These are phyloP conservation scores for Drosophila koepferae DNA, from an alignment of 2,888 invertebrate species.

Conservation along the genomic window DNA sequence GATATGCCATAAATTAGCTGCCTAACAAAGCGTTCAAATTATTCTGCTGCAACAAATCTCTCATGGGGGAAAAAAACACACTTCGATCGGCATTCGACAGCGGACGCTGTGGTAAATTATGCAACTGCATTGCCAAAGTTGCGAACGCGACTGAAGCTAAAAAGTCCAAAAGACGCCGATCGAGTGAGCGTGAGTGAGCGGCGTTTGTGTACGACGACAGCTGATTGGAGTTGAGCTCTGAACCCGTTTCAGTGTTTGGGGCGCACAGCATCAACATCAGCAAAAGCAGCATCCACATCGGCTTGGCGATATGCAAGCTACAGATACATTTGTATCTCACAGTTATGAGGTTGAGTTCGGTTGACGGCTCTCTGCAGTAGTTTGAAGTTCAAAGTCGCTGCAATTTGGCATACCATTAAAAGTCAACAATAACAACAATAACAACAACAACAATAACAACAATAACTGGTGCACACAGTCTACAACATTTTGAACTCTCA, in stretches of 20 bases:
- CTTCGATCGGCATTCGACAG: constrained; percentile 21
- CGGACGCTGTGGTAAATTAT: constrained; percentile 43
- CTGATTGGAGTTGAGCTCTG: constrained; percentile 61
- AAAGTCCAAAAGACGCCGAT: constrained; percentile 8
- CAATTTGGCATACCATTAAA: constrained; percentile 64
- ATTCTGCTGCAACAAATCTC: constrained; percentile 72
- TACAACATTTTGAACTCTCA: constrained; percentile 21
- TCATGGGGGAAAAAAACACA: constrained; percentile 23
- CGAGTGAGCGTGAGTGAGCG: constrained; percentile 56
- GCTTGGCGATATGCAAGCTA: constrained; percentile 21
- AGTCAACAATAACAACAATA: constrained; percentile 20
- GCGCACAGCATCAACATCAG: not conserved
- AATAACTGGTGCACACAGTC: constrained; percentile 30
- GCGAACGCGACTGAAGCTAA: constrained; percentile 34
- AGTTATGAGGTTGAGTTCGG: constrained; percentile 40
- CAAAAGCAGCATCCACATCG: constrained; percentile 5
- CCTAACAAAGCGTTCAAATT: constrained; percentile 67
- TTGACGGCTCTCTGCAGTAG: constrained; percentile 55
- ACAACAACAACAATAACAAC: not conserved
- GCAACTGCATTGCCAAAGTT: constrained; percentile 65
- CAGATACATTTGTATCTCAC: constrained; percentile 44
- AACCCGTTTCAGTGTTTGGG: constrained; percentile 66
- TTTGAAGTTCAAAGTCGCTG: constrained; percentile 81
- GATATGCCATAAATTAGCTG: constrained; percentile 54
- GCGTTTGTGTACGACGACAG: constrained; percentile 58